Evolutionary conservation across 2,888 invertebrate genomes (phyloP), one percentile per base, ranked within the genome.

Genomic region (Dicranocentrus wangi): DNA sequence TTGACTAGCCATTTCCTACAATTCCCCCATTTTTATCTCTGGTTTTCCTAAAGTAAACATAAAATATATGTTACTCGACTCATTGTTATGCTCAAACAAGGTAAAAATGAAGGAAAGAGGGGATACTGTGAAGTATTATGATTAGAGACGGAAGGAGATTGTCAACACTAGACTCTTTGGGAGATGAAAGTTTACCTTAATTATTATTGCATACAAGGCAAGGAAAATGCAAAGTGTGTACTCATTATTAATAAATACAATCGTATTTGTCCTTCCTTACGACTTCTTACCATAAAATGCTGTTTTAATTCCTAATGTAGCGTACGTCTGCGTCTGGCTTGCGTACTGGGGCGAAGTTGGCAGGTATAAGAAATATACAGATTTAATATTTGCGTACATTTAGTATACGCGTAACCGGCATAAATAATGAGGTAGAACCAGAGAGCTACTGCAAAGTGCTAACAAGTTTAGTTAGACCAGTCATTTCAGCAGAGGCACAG

Each of bases 131-230:
- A 32, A 32, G 47, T 47, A 47, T 47, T 43, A 65, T 25, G 51
- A 51, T 61, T 65, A 65, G 23, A 75, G 66, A 76, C 75, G 75
- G 75, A 76, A 76, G 75, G 23, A 76, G 75, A 69, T 53, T 77
- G 69, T 77, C 77, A 60, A 60, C 69, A 77, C 47, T 60, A 60
- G 25, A n/a, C 15, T 60, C 25, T 55, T 66, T 69, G 60, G 69
- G 51, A 68, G 69, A 69, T 77, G 77, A 77, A 77, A 77, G 77
- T 77, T 77, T 77, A 60, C 61, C 77, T 68, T 77, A 77, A 77
- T 77, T 77, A 77, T 69, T 77, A 69, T 19, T 47, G 61, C 77
- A 65, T 77, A 77, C 60, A 77, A 61, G 77, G 77, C 47, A 69
- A 77, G 60, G 25, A 66, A 68, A 76, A 77, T 68, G 75, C 58